Base-by-base conservation (phyloP, 2,888 invertebrate genomes). In the Lepidochitona cinerea region DNA sequence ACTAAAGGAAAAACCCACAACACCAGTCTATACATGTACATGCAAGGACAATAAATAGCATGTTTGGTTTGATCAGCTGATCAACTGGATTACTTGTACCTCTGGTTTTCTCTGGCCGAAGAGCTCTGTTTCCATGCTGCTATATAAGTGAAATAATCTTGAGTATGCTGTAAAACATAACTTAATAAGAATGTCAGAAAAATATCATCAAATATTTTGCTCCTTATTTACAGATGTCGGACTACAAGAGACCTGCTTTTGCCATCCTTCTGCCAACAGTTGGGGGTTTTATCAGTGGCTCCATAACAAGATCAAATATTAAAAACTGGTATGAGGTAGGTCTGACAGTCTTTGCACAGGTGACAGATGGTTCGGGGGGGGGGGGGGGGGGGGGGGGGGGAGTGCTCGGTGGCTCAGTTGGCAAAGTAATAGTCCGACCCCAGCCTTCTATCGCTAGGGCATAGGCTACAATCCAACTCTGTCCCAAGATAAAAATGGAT, bases 301-400 rank as follows among this genome's bases (percentile, higher is more conserved):
- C 93, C 37, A 92, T 94, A 77, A 94, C 94, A 1, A 93, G 93
- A 49, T 93, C 92, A 23, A 93, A 94, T 84, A 91, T 95, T 35
- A 92, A 93, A 68, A 92, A 92, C 6, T 96, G 96, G 96, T 96
- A 95, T 88, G 93, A 94, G 85, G 93, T 93, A 87, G 90, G 89
- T 76, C n/a, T n/a, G n/a, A n/a, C n/a, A n/a, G n/a, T n/a, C n/a
- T n/a, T n/a, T n/a, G n/a, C n/a, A n/a, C n/a, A n/a, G n/a, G 6
- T 29, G 5, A 37, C 73, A 75, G 3, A 75, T 73, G 2, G 35
- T 68, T 37, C 73, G 73, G 0, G 75, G 73, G 29, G 29, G 73
- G 37, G 65, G 68, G 14, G 73, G 75, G 0, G 59, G 52, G 29
- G 70, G 37, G 35, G 73, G 76, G 26, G 73, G 73, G n/a, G 75